These are phyloP conservation scores for Ischnus inquisitorius DNA, from an alignment of 2,888 invertebrate species.

Conservation along the genomic window DNA sequence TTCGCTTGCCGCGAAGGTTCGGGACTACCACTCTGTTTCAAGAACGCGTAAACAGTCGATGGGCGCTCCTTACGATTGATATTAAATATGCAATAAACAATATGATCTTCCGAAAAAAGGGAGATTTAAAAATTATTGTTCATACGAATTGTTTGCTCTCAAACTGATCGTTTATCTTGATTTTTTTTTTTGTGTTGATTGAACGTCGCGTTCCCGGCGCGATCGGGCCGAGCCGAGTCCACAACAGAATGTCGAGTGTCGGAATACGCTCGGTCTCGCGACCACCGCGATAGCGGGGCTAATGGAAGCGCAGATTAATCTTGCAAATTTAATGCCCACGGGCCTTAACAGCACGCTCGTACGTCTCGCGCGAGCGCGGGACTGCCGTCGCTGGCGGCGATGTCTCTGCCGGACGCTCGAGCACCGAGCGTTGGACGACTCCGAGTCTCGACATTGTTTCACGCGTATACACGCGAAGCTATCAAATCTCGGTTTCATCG, in stretches of 20 bases:
- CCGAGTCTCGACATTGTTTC: not conserved
- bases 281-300: conserved; percentile 74
- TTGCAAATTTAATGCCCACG: conserved; percentile 77
- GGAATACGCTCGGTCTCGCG: conserved; percentile 50
- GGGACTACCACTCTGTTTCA: too few species aligned
- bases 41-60: too few species aligned
- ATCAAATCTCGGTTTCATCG: not conserved
- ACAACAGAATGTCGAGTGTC: conserved; percentile 46
- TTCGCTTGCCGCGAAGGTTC: too few species aligned
- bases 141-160: too few species aligned
- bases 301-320: conserved; percentile 80
- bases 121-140: too few species aligned
- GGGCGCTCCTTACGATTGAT: too few species aligned
- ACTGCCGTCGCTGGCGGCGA: conserved; percentile 31
- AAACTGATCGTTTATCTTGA: too few species aligned
- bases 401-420: conserved; percentile 12
- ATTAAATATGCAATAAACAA: too few species aligned
- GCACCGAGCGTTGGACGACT: not conserved
- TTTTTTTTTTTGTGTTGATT: not conserved
- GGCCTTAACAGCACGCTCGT: conserved; percentile 75
- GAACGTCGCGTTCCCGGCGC: conserved; percentile 24
- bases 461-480: not conserved
- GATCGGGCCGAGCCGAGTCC: conserved; percentile 14
- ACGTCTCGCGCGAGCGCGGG: conserved; percentile 47
- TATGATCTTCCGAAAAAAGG: too few species aligned